A percentile compares a stretch with the other conserved stretches of the same genome.
phyloP scores from a whole-genome alignment of 2,888 invertebrate species.

The Enchytraeus crypticus region DNA sequence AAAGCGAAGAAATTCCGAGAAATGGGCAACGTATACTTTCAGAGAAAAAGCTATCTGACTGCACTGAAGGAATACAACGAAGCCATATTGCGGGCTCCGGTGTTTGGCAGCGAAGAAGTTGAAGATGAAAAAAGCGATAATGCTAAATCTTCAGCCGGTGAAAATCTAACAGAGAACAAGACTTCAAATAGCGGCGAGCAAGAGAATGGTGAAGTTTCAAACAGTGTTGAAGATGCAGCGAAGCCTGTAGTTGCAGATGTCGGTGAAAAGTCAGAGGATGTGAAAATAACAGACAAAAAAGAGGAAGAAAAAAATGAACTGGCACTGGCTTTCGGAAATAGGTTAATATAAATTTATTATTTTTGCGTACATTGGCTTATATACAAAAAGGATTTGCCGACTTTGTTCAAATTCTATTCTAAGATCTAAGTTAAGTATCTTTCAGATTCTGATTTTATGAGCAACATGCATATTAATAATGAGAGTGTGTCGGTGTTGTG shows the following conservation, averaged over 20 bases:
- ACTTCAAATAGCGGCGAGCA: not conserved
- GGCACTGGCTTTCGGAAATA: slow-evolving; percentile 24
- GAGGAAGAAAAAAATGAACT: slow-evolving; percentile 12
- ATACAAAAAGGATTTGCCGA: too few relatives aligned
- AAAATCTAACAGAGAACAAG: not conserved
- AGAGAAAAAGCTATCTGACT: slow-evolving; percentile 22
- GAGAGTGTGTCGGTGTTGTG: too few relatives aligned
- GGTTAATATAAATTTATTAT: too few relatives aligned
- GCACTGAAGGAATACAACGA: slow-evolving; percentile 21
- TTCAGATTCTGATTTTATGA: too few relatives aligned
- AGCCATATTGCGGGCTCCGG: slow-evolving; percentile 18
- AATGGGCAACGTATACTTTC: slow-evolving; percentile 25
- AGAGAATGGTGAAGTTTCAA: not conserved
- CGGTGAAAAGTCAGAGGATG: not conserved
- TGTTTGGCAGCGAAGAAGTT: not conserved
- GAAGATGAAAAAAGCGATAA: not conserved
- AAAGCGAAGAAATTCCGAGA: slow-evolving; percentile 18
- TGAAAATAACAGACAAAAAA: not conserved
- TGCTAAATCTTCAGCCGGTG: not conserved
- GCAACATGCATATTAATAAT: too few relatives aligned
- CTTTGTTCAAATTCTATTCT: too few relatives aligned
- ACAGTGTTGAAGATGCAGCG: not conserved
- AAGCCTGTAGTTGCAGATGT: not conserved
- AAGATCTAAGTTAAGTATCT: too few relatives aligned
- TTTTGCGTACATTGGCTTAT: too few relatives aligned